Base-by-base conservation (phyloP, 37 sponge, comb jelly and placozoan species). In the Mnemiopsis leidyi region DNA sequence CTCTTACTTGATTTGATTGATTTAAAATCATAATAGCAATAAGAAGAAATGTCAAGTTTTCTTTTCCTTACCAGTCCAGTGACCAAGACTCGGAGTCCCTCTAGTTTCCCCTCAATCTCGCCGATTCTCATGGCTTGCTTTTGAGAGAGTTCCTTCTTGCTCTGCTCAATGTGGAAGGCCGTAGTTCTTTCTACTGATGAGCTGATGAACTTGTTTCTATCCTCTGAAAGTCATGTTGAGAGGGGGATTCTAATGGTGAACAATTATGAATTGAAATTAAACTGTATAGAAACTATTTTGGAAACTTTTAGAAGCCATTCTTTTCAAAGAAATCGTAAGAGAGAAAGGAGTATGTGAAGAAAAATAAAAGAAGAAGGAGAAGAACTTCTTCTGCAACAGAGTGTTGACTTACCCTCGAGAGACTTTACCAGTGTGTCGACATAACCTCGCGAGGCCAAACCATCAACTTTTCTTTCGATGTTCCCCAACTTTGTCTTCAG, bases 71-170 rank as follows among this genome's bases (percentile, higher is more conserved):
- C 90, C 90, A 85, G 48, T 39, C 90, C 90, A 25, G 90, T 39
- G 39, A 85, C 90, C 0, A 85, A 61, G 0, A 85, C 90, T 21
- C 90, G 9, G 25, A 85, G 61, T 13, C 90, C 90, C 90, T 85
- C 90, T 61, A 85, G 26, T 23, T 85, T 85, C 3, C 90, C 90
- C 90, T 85, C 90, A n/a, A 85, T 85, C 24, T 85, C 90, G 3
- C 90, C 35, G 29, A 85, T 85, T 25, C 90, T 85, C n/a, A 37
- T 9, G 18, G 61, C 90, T 25, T 85, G 90, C 29, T 39, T 85
- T 3, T 38, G 61, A 28, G 36, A 1, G 13, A 85, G 90, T 21
- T 85, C 90, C 35, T 85, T 85, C 90, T 85, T 85, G 24, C 38
- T 85, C 90, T 33, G 32, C 61, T 85, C 90, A 39, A 85, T 85